A percentile compares a stretch with the other conserved stretches of the same genome.
phyloP scores from a whole-genome alignment of 2,797 vertebrate species.

The Menidia menidia region DNA sequence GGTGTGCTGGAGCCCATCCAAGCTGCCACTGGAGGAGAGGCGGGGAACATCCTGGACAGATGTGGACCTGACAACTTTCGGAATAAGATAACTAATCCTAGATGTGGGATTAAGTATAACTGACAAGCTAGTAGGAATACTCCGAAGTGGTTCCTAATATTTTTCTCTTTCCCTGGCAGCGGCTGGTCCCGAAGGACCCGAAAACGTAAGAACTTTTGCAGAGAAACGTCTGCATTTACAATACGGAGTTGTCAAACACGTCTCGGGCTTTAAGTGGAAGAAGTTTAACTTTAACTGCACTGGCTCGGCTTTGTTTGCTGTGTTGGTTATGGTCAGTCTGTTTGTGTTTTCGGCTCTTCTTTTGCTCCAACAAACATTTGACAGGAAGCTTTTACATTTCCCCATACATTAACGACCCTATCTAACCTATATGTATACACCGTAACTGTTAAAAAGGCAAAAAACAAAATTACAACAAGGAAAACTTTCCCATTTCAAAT shows the following conservation, averaged over 20 bases:
- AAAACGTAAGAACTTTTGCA: conserved; percentile 4
- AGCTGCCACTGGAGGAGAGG: conserved; percentile 2
- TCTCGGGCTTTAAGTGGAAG: conserved; percentile 1
- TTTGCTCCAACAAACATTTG: neutral
- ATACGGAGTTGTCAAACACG: conserved; percentile 3
- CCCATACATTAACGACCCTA: neutral
- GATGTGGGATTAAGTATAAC: conserved; percentile 30
- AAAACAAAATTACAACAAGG: neutral
- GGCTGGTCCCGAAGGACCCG: neutral
- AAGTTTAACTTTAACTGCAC: conserved; percentile 6
- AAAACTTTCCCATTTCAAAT: too few species aligned
- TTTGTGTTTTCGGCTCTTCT: neutral
- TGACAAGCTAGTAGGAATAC: conserved; percentile 41
- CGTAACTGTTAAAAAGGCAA: neutral
- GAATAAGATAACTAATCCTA: conserved; percentile 12
- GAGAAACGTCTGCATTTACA: too few species aligned
- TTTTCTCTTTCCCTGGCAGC: conserved; percentile 21
- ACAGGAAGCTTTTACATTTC: neutral
- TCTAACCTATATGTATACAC: neutral
- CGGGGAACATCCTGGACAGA: conserved; percentile 4
- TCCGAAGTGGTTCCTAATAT: conserved; percentile 13
- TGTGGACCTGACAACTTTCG: conserved; percentile 21
- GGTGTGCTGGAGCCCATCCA: neutral
- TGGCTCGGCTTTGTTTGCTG: conserved; percentile 6
- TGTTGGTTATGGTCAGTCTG: neutral